Conservation (phyloP, 1,140 invertebrate species). For the Palaemon carinicauda region DNA sequence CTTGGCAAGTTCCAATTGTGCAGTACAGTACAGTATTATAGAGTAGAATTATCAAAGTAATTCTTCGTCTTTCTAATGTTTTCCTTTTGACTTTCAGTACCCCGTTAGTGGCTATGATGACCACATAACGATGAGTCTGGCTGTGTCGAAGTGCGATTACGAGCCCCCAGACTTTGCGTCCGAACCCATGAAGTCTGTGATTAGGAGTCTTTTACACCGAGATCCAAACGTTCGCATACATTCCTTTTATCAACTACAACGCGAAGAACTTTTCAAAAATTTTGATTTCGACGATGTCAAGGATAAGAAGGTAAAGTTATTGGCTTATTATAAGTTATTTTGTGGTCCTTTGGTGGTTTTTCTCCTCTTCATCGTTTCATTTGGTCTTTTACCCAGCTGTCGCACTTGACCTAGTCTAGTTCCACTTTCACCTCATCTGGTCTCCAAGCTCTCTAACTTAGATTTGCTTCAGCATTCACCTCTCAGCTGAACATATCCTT, state of each 20-base stretch:
- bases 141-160: constrained; percentile 28
- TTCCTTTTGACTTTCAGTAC: constrained; percentile 6
- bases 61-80: not conserved
- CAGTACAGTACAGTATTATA: too few species aligned
- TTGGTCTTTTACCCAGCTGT: too few species aligned
- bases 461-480: too few species aligned
- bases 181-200: constrained; percentile 17
- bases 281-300: constrained; percentile 44
- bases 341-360: too few species aligned
- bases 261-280: constrained; percentile 32
- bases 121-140: constrained; percentile 35
- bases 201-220: constrained; percentile 11
- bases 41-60: too few species aligned
- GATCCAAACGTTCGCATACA: constrained; percentile 19
- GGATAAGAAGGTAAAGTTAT: constrained; percentile 28
- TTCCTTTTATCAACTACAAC: constrained; percentile 39
- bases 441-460: too few species aligned
- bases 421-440: too few species aligned
- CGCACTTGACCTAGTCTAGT: too few species aligned
- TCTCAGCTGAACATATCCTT: too few species aligned
- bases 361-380: too few species aligned
- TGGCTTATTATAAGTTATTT: not conserved
- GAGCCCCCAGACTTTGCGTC: constrained; percentile 37
- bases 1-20: too few species aligned
- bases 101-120: constrained; percentile 44